phyloP scores from a whole-genome alignment of 2,888 invertebrate species.

The Cephus rjabovi region DNA sequence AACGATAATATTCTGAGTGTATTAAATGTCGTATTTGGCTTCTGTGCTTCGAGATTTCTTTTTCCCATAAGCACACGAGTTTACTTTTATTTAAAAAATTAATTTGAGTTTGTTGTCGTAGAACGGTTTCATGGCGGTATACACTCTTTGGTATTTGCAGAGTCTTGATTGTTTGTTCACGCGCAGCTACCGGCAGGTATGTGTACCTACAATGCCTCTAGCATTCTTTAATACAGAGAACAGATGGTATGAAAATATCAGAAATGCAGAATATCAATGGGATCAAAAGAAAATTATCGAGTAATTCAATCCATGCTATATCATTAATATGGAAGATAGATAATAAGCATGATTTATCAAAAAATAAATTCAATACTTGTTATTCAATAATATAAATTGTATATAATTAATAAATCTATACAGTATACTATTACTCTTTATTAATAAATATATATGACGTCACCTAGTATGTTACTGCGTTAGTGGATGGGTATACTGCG shows the following conservation, averaged over 20 bases:
- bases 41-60: neutral
- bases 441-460: neutral
- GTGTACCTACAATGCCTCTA: neutral
- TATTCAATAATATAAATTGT: neutral
- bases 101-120: neutral
- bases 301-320: no score
- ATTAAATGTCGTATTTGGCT: neutral
- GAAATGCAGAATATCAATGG: neutral
- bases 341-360: no score
- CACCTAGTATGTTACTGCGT: neutral
- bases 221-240: neutral
- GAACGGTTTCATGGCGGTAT: neutral
- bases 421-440: neutral
- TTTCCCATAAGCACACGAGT: neutral
- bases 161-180: neutral
- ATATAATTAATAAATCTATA: neutral
- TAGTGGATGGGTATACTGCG: neutral
- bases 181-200: neutral
- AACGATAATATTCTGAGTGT: neutral
- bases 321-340: no score
- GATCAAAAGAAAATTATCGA: no score
- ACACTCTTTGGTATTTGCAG: neutral
- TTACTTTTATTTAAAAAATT: neutral
- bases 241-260: neutral
- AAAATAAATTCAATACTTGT: neutral